Conservation (phyloP, 1,140 invertebrate species). For the Pseudomyrmex flavicornis region DNA sequence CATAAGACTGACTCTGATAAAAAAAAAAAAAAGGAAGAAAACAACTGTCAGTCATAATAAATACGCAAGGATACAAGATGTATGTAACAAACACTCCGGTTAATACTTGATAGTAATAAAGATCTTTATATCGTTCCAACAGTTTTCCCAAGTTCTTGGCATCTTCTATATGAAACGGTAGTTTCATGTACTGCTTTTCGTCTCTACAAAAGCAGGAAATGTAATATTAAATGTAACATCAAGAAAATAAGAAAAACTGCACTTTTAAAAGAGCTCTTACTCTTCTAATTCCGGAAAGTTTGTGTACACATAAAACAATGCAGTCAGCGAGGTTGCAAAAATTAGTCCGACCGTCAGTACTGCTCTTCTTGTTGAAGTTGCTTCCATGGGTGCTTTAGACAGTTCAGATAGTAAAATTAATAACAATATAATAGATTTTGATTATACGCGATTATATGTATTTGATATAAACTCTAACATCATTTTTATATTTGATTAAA, state of each 20-base stretch:
- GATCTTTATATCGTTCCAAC: constrained; percentile 96
- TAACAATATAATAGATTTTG: neutral
- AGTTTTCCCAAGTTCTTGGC: constrained; percentile 97
- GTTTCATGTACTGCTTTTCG: constrained; percentile 95
- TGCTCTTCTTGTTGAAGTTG: constrained; percentile 86
- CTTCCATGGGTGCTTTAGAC: constrained; percentile 34
- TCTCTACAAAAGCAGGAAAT: constrained; percentile 87
- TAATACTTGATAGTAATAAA: constrained; percentile 97
- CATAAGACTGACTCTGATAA: constrained; percentile 17
- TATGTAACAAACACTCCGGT: constrained; percentile 96
- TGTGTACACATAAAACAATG: constrained; percentile 89
- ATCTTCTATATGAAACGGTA: constrained; percentile 97
- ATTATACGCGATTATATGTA: neutral
- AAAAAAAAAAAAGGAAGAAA: neutral
- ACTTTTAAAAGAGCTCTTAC: constrained; percentile 87
- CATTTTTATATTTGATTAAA: neutral
- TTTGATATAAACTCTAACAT: no score
- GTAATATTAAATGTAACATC: neutral
- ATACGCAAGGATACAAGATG: constrained; percentile 97
- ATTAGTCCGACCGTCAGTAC: constrained; percentile 87
- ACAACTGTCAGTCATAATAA: neutral
- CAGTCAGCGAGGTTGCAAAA: constrained; percentile 88
- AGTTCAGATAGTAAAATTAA: neutral
- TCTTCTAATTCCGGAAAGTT: constrained; percentile 93
- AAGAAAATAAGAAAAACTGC: no score